Percentiles rank a stretch among this genome's conserved stretches.
These are phyloP conservation scores for Apomyelois bistriatella DNA, from an alignment of 2,888 invertebrate species.

Conservation along the genomic window DNA sequence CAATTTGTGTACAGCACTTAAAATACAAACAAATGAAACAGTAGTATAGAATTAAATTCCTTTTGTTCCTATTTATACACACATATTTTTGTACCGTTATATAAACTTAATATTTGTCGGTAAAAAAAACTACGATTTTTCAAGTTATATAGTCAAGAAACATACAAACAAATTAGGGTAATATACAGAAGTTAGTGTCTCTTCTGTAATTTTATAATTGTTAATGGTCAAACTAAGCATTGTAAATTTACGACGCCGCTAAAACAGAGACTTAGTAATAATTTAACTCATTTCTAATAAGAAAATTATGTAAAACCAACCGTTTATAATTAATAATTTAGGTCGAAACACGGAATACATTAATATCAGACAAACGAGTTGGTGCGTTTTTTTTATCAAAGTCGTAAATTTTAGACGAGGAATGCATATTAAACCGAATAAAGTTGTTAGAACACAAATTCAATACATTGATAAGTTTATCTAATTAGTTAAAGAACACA, in stretches of 20 bases:
- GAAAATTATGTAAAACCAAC: slow-evolving; percentile 72
- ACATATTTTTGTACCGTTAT: too few species aligned
- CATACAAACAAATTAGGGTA: too few species aligned
- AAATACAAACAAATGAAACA: too few species aligned
- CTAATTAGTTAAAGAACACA: too few species aligned
- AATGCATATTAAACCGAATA: slow-evolving; percentile 6
- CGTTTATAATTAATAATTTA: slow-evolving; percentile 74
- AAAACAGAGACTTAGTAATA: slow-evolving; percentile 63
- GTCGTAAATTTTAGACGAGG: slow-evolving; percentile 26
- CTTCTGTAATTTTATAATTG: not conserved
- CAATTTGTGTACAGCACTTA: too few species aligned
- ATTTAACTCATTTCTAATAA: slow-evolving; percentile 70
- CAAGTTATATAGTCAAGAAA: too few species aligned
- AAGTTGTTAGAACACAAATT: not conserved
- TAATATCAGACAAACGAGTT: slow-evolving; percentile 37
- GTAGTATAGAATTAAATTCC: too few species aligned
- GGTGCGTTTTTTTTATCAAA: slow-evolving; percentile 32
- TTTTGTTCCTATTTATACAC: too few species aligned
- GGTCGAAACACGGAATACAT: slow-evolving; percentile 51
- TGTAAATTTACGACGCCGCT: slow-evolving; percentile 68
- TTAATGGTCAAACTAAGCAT: slow-evolving; percentile 36
- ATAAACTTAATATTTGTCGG: too few species aligned
- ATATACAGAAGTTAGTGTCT: too few species aligned
- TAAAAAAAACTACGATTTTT: too few species aligned
- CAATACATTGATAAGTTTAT: not conserved